These are phyloP conservation scores for Yponomeuta sedellus DNA, from an alignment of 2,888 invertebrate genomes.

Conservation along the genomic window DNA sequence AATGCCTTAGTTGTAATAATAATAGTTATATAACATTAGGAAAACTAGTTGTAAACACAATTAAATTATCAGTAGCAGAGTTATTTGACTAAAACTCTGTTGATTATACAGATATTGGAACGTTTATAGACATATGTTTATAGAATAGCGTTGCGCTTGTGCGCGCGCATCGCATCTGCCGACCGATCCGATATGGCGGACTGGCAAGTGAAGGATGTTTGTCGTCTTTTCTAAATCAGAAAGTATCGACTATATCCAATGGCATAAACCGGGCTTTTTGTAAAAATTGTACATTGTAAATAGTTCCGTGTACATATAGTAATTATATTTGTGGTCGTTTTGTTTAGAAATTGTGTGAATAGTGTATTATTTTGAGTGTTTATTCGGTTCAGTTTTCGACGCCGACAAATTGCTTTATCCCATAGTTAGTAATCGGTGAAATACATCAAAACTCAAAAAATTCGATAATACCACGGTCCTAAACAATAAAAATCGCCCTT, in stretches of 20 bases:
- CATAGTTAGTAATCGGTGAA: constrained; percentile 66
- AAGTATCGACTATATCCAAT: constrained; percentile 81
- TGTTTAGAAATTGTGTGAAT: constrained; percentile 79
- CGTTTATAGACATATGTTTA: constrained; percentile 6
- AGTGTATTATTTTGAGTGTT: constrained; percentile 77
- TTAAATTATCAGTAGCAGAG: neutral
- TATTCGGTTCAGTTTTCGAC: constrained; percentile 78
- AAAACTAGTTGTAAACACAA: neutral
- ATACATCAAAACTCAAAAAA: constrained; percentile 43
- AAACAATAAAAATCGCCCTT: constrained; percentile 38
- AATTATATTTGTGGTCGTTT: constrained; percentile 81
- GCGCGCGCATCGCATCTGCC: constrained; percentile 75
- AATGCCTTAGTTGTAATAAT: neutral
- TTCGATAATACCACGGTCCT: constrained; percentile 19
- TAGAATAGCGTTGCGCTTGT: constrained; percentile 52
- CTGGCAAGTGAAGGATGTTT: constrained; percentile 71
- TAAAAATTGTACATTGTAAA: constrained; percentile 83
- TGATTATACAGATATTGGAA: neutral
- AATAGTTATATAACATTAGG: neutral
- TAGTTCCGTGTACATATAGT: constrained; percentile 85
- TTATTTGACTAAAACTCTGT: neutral
- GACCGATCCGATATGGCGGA: constrained; percentile 74
- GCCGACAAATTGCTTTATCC: constrained; percentile 70
- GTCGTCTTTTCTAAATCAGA: constrained; percentile 74
- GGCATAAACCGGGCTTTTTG: constrained; percentile 79